phyloP scores from a whole-genome alignment of 1,140 invertebrate species.

The Nymphalis io region DNA sequence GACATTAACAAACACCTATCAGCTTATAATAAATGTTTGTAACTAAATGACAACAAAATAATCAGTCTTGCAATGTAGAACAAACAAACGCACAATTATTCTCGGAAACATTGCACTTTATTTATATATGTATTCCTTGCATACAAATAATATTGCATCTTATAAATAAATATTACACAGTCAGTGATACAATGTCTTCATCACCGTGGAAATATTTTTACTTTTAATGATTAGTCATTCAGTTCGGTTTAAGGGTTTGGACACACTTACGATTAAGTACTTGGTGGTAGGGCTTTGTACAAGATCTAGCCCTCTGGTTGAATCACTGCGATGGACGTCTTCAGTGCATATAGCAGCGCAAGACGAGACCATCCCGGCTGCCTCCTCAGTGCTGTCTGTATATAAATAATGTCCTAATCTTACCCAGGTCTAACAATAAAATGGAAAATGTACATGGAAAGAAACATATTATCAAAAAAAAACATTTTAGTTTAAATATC shows the following conservation, averaged over 20 bases:
- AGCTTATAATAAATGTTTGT: neutral
- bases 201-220: constrained; percentile 10
- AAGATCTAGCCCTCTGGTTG: too few relatives aligned
- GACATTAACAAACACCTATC: neutral
- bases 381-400: too few relatives aligned
- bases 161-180: constrained; percentile 21
- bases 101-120: neutral
- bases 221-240: neutral
- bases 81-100: neutral
- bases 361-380: too few relatives aligned
- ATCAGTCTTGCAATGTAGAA: neutral
- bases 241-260: neutral
- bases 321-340: too few relatives aligned
- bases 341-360: too few relatives aligned
- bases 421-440: too few relatives aligned
- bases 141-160: constrained; percentile 12
- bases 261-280: neutral
- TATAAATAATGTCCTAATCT: too few relatives aligned
- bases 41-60: neutral
- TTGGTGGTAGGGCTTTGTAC: too few relatives aligned
- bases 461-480: too few relatives aligned
- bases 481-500: too few relatives aligned
- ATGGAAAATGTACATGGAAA: too few relatives aligned
- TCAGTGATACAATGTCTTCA: constrained; percentile 5
- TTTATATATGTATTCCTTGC: neutral